Evolutionary conservation across 2,113 vertebrate species (phyloP).

Genomic region (Paradoxurus hermaphroditus): DNA sequence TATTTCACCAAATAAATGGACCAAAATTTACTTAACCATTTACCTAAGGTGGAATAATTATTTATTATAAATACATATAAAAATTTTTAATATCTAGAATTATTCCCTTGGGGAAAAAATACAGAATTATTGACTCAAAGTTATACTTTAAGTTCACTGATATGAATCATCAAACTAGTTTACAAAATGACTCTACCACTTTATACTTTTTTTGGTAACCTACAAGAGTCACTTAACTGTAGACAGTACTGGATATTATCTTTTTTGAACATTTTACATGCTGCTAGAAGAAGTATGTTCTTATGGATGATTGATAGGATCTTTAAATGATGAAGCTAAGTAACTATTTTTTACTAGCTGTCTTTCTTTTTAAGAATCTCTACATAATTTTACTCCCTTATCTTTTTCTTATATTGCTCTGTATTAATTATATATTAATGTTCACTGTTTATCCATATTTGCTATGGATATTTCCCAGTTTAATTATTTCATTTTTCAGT

Average conservation of each 20-base stretch:
- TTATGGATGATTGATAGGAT: neutral
- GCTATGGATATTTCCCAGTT: neutral
- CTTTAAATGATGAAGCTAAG: neutral
- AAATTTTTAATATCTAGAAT: neutral
- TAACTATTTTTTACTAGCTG: neutral
- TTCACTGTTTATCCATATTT: neutral
- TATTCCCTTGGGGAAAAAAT: neutral
- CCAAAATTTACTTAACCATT: slow-evolving; percentile 8
- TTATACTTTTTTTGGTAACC: neutral
- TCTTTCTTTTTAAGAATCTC: slow-evolving; percentile 5
- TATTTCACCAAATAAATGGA: neutral
- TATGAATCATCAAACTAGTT: slow-evolving; percentile 5
- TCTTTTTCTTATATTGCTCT: neutral
- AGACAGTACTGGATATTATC: neutral
- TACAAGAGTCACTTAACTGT: neutral
- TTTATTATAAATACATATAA: neutral
- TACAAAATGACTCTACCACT: neutral
- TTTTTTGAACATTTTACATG: neutral
- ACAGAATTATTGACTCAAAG: neutral
- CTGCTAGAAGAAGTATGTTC: neutral
- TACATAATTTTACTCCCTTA: neutral
- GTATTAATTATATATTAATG: neutral
- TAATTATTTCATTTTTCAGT: neutral
- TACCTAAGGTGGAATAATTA: neutral
- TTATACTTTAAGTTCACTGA: neutral